phyloP scores from a whole-genome alignment of 1,140 invertebrate genomes.

The Brachionus rubens region DNA sequence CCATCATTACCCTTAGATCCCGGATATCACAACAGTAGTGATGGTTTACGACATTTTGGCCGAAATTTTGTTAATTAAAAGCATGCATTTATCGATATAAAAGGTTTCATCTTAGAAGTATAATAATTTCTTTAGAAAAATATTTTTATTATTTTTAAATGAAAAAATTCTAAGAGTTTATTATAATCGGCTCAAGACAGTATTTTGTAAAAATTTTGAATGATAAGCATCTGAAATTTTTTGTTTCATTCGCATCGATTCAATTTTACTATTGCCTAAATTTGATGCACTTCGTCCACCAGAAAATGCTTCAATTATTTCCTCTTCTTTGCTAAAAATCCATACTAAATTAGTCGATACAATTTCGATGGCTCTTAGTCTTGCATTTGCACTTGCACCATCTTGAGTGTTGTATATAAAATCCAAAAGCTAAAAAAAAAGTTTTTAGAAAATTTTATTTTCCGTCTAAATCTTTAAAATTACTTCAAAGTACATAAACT shows the following conservation, averaged over 20 bases:
- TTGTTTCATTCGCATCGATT: background rate
- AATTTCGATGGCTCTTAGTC: slow-evolving; percentile 7
- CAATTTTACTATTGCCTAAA: background rate
- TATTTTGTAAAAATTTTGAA: background rate
- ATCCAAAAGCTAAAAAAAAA: slow-evolving; percentile 8
- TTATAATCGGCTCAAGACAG: too few relatives aligned
- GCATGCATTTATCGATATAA: too few relatives aligned
- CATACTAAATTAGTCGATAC: slow-evolving; percentile 38
- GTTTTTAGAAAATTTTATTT: too few relatives aligned
- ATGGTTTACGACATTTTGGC: too few relatives aligned
- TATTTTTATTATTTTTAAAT: too few relatives aligned
- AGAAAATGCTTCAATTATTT: slow-evolving; percentile 29
- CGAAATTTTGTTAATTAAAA: too few relatives aligned
- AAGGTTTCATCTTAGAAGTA: too few relatives aligned
- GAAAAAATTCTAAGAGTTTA: too few relatives aligned
- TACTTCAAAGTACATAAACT: slow-evolving; percentile 32
- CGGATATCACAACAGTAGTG: too few relatives aligned
- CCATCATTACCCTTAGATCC: too few relatives aligned
- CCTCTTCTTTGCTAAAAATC: background rate
- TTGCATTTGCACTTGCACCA: slow-evolving; percentile 11
- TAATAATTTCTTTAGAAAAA: too few relatives aligned
- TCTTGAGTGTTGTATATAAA: slow-evolving; percentile 23
- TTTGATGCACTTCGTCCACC: background rate
- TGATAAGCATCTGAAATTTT: slow-evolving; percentile 4
- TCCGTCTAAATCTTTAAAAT: too few relatives aligned